These are phyloP conservation scores for Cheilosia vernalis DNA, from an alignment of 2,888 invertebrate species.

Conservation along the genomic window DNA sequence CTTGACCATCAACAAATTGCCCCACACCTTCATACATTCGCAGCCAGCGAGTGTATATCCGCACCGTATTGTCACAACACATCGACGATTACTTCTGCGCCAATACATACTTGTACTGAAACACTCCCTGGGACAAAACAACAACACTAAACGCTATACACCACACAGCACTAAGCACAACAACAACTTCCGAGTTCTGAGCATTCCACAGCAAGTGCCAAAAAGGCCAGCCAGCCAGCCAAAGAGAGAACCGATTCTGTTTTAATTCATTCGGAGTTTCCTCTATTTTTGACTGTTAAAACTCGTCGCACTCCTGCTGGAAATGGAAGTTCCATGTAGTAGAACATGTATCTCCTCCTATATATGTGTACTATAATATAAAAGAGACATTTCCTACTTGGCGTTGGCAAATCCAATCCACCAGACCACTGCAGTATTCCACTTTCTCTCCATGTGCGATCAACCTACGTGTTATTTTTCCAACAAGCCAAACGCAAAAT, in stretches of 20 bases:
- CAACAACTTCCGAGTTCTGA: constrained; percentile 6
- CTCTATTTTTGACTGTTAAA: constrained; percentile 28
- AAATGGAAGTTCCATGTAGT: constrained; percentile 30
- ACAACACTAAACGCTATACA: constrained; percentile 1
- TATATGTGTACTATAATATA: not conserved
- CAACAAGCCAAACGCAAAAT: constrained; percentile 20
- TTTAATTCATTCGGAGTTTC: constrained; percentile 30
- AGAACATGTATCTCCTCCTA: constrained; percentile 47
- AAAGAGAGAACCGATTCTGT: constrained; percentile 35
- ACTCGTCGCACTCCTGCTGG: constrained; percentile 3
- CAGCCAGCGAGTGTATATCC: not conserved
- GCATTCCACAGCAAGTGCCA: constrained; percentile 51
- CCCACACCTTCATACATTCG: constrained; percentile 24
- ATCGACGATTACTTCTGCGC: constrained; percentile 45
- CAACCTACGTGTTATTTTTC: constrained; percentile 50
- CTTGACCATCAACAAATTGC: constrained; percentile 60
- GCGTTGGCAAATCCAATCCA: constrained; percentile 44
- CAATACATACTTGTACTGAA: constrained; percentile 13
- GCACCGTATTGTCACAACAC: constrained; percentile 6
- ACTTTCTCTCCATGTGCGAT: constrained; percentile 63
- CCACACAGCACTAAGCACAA: no score
- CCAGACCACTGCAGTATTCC: constrained; percentile 64
- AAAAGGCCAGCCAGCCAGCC: constrained; percentile 44
- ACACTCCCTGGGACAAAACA: constrained; percentile 42
- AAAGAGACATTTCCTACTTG: constrained; percentile 37